Conservation (phyloP, 2,113 vertebrate species). For the Danionella cerebrum region DNA sequence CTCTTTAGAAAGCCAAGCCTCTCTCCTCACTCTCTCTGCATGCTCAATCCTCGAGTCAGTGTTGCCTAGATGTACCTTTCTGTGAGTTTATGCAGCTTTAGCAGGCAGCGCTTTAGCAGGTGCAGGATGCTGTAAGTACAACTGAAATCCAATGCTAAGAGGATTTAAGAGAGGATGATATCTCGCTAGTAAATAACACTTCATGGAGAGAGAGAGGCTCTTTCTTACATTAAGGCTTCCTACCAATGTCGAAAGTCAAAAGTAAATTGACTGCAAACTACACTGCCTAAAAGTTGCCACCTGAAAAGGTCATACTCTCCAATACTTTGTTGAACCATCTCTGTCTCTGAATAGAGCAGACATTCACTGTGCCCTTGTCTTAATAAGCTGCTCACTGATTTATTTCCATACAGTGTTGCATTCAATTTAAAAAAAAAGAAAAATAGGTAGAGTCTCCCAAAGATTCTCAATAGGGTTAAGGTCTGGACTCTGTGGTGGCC, state of each 20-base stretch:
- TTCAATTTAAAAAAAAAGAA: too few species aligned
- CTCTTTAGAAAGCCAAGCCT: neutral
- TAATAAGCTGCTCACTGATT: too few species aligned
- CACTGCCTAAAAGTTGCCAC: too few species aligned
- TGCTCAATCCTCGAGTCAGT: neutral
- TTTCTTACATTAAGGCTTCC: slow-evolving; percentile 9
- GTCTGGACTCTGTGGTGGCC: too few species aligned
- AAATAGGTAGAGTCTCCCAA: too few species aligned
- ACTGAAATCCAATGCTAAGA: slow-evolving; percentile 72
- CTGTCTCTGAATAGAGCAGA: too few species aligned
- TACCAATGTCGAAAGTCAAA: slow-evolving; percentile 16
- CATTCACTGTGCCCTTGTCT: too few species aligned
- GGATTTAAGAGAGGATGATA: slow-evolving; percentile 73
- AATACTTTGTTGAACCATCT: too few species aligned
- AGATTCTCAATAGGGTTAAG: too few species aligned
- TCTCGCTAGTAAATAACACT: slow-evolving; percentile 73
- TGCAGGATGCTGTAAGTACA: slow-evolving; percentile 71
- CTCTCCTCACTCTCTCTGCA: neutral
- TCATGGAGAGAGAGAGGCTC: slow-evolving; percentile 53
- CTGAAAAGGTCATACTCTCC: too few species aligned
- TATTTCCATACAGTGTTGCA: too few species aligned
- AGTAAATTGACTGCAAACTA: too few species aligned
- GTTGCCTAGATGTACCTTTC: slow-evolving; percentile 45
- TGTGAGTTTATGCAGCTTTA: slow-evolving; percentile 70
- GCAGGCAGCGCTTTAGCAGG: slow-evolving; percentile 71